Base-by-base conservation (phyloP, 2,797 vertebrate species). In the Halcyon smyrnensis region DNA sequence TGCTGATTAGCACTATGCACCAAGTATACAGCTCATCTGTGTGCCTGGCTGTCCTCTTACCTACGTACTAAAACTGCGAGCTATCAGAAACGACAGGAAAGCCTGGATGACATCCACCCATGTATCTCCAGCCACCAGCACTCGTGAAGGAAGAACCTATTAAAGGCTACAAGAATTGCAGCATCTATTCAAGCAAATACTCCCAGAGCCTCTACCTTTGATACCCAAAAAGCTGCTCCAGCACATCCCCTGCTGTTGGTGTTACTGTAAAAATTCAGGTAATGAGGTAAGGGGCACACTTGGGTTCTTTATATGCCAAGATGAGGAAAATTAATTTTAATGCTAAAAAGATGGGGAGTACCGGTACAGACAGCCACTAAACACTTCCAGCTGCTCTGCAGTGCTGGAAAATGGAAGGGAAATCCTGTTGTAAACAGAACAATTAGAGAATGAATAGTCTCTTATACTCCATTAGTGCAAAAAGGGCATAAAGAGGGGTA, bases 281-380 rank as follows among this genome's bases (percentile, higher is more conserved):
- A 97, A 98, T 95, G 93, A 98, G 91, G 79, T 87, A 93, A 96
- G 95, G 83, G 94, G 84, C 91, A 91, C 91, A 83, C 82, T 86
- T 62, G 73, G 69, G 92, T 83, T 97, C 85, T 97, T 94, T 36
- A 70, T 69, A 89, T 91, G 96, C 91, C 87, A 97, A 97, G 87
- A 97, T 63, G 89, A 97, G 91, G 87, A 97, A 98, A 97, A 98
- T 97, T 96, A 97, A 97, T 97, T 98, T 96, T 97, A 97, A 92
- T 94, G 91, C 89, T 97, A 96, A 96, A 95, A 97, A 96, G 91
- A 97, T 94, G 75, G 95, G 95, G 89, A 91, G 57, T 95, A 59
- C 32, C 89, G 60, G 63, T 97, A 70, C 94, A 97, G 95, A 92
- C 77, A 9, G 95, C 57, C 92, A 96, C 92, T 96, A 96, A 97